Evolutionary conservation across 1,140 invertebrate species (phyloP), one percentile per base, ranked within the genome.

Genomic region (Sitophilus oryzae): DNA sequence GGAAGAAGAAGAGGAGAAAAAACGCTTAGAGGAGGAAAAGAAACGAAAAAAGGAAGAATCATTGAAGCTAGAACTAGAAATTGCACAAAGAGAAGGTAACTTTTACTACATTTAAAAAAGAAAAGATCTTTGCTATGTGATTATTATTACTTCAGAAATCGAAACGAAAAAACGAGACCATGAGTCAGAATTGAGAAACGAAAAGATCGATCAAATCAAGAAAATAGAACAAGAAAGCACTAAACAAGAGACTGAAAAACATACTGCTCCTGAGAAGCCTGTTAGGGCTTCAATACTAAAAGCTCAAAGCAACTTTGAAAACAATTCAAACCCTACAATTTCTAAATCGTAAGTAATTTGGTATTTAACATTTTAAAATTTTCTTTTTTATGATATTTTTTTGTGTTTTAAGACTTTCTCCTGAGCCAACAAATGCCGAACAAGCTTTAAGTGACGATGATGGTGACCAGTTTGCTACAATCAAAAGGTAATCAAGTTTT

Each of bases 1-100:
- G 65, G 86, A 92, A 74, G 88, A 92, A 74, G 82, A 89, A 71
- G 87, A 90, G 67, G 88, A 91, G 64, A 87, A 86, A 63, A 78
- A 77, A 51, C 77, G 89, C 51, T 71, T 87, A 18, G 81, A 83
- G 61, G 83, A 87, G 43, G 91, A 93, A 64, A 82, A 79, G 50
- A 78, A 81, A 64, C 71, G 82, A 47, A 77, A 77, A 62, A 80
- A 85, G 61, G 76, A 83, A 68, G 83, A 85, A 66, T 75, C 80
- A 59, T 81, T 80, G 65, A 81, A 83, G 63, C 75, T 86, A 61
- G 91, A 94, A 65, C 79, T 82, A 58, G 78, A 79, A 55, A 74
- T 74, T 18, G 78, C 74, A 64, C 74, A 73, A 64, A 62, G 76
- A 59, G 77, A 78, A 66, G 52, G 51, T 53, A 46, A 3, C 11